These are phyloP conservation scores for Urocynchramus pylzowi DNA, from an alignment of 2,113 vertebrate species.

Conservation along the genomic window DNA sequence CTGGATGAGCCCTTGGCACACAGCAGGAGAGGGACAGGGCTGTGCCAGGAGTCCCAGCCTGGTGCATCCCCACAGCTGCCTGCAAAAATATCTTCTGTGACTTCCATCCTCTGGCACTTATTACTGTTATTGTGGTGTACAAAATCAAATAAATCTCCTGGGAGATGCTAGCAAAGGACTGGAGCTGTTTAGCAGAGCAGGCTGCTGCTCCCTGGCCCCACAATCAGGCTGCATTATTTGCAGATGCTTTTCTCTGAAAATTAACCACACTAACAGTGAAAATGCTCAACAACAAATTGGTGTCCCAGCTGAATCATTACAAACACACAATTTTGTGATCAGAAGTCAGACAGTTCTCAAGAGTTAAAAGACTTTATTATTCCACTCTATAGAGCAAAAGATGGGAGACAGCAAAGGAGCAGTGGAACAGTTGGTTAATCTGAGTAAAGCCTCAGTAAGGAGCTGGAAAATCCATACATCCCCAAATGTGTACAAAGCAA, in stretches of 20 bases:
- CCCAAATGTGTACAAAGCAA: not conserved
- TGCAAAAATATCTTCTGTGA: not conserved
- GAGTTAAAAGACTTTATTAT: not conserved
- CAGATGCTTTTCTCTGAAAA: not conserved
- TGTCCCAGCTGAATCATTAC: not conserved
- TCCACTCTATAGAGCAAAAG: not conserved
- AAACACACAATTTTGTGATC: not conserved
- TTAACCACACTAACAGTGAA: not conserved
- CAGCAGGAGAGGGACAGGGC: not conserved
- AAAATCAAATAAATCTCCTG: not conserved
- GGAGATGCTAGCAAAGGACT: not conserved
- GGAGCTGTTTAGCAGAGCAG: not conserved
- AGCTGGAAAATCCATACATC: not conserved
- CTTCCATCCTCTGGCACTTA: not conserved
- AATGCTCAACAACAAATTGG: not conserved
- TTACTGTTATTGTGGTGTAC: not conserved
- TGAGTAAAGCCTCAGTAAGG: not conserved
- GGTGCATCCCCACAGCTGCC: not conserved
- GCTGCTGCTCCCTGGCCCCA: not conserved
- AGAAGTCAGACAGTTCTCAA: not conserved
- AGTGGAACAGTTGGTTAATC: not conserved
- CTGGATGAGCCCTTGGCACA: not conserved
- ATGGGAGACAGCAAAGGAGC: not conserved
- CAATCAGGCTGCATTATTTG: not conserved
- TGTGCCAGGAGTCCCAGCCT: not conserved